Conservation (phyloP, 2,113 vertebrate species). For the Labeo rohita region DNA sequence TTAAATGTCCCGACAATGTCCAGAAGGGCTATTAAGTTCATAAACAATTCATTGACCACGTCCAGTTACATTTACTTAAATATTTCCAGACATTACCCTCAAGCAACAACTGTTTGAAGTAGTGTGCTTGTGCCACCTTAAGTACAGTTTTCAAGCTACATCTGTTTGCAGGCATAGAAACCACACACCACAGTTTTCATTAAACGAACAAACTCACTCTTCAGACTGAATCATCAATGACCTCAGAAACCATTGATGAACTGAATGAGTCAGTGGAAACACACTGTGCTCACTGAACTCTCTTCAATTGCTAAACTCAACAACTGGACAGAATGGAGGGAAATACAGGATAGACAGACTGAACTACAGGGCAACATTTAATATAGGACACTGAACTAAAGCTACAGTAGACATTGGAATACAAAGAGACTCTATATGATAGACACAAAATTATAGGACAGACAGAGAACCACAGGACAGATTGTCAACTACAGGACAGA, state of each 20-base stretch:
- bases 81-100: too few species aligned
- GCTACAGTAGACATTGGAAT: background rate
- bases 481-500: background rate
- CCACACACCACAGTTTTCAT: background rate
- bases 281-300: background rate
- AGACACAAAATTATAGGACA: background rate
- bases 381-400: background rate
- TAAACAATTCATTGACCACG: background rate
- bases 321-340: background rate
- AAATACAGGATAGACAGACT: background rate
- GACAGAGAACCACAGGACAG: too few species aligned
- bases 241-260: conserved; percentile 26
- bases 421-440: background rate
- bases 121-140: background rate
- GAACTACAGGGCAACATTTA: background rate
- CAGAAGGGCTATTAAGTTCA: background rate
- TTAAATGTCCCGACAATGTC: background rate
- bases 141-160: background rate
- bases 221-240: conserved; percentile 35
- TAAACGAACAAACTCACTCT: conserved; percentile 9
- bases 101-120: background rate
- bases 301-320: conserved; percentile 2
- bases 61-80: background rate
- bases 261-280: conserved; percentile 27
- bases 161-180: background rate